Percentiles rank a stretch among this genome's conserved stretches.
Evolutionary conservation across 1,140 invertebrate species (phyloP).

Genomic region (Drosophila melanica): DNA sequence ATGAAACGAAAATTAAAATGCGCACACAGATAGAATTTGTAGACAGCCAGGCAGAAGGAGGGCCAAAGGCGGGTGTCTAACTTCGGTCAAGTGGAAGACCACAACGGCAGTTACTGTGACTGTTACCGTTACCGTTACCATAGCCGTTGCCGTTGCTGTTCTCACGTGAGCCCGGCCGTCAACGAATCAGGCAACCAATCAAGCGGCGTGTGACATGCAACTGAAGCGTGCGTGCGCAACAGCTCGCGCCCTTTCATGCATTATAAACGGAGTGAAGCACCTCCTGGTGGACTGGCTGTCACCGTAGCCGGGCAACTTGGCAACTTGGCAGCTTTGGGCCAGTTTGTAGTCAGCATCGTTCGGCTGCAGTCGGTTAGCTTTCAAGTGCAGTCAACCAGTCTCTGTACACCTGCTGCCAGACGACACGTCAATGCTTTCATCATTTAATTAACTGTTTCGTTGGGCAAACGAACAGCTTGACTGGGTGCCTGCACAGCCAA

Average conservation of each 20-base stretch:
- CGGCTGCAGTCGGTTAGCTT: slow-evolving; percentile 17
- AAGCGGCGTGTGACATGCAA: slow-evolving; percentile 80
- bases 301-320: neutral
- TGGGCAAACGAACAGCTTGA: slow-evolving; percentile 29
- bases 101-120: slow-evolving; percentile 37
- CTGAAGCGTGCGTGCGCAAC: slow-evolving; percentile 69
- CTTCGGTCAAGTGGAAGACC: slow-evolving; percentile 28
- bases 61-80: slow-evolving; percentile 1
- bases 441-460: slow-evolving; percentile 81
- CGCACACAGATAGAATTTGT: slow-evolving; percentile 36
- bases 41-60: neutral
- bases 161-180: slow-evolving; percentile 62
- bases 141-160: slow-evolving; percentile 12
- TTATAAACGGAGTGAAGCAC: slow-evolving; percentile 29
- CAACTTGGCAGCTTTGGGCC: slow-evolving; percentile 36
- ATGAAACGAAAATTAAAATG: slow-evolving; percentile 78
- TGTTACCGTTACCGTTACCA: slow-evolving; percentile 49
- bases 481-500: slow-evolving; percentile 17
- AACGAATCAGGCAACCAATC: slow-evolving; percentile 81
- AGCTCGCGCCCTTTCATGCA: slow-evolving; percentile 30
- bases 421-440: slow-evolving; percentile 80
- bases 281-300: slow-evolving; percentile 1
- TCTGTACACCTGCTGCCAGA: slow-evolving; percentile 11
- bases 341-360: slow-evolving; percentile 34
- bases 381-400: slow-evolving; percentile 24